Evolutionary conservation across 2,113 vertebrate species (phyloP).

Genomic region (Morone chrysops): DNA sequence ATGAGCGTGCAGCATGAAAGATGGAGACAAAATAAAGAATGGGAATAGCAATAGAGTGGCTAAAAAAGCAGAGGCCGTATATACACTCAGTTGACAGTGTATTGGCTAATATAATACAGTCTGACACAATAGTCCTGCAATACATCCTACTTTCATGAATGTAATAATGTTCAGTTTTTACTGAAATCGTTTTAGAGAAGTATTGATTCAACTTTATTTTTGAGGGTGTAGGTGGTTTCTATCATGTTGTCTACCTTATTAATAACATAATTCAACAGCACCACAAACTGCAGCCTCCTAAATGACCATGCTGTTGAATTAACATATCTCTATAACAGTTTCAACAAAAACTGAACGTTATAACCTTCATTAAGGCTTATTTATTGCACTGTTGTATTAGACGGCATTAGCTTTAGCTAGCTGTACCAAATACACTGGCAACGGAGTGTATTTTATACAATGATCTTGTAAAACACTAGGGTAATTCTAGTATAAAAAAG

Average conservation of each 20-base stretch:
- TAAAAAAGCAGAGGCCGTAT: background rate
- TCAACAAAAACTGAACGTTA: background rate
- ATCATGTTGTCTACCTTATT: background rate
- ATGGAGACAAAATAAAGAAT: background rate
- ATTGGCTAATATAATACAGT: background rate
- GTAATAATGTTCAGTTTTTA: background rate
- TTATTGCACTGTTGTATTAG: too few relatives aligned
- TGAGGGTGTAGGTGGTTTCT: background rate
- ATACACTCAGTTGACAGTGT: background rate
- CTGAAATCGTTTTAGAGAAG: background rate
- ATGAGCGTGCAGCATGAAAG: background rate
- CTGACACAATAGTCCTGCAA: background rate
- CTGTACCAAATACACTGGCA: background rate
- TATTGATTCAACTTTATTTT: background rate
- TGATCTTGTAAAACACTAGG: background rate
- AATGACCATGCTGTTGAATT: background rate
- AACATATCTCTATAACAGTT: background rate
- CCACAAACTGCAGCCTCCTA: background rate
- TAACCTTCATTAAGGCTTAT: too few relatives aligned
- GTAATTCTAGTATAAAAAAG: conserved; percentile 4
- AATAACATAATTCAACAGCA: background rate
- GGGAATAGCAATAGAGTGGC: background rate
- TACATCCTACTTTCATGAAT: background rate
- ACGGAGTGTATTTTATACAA: background rate
- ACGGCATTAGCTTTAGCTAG: background rate